phyloP scores from a whole-genome alignment of 2,797 vertebrate genomes.

The Echiichthys vipera region DNA sequence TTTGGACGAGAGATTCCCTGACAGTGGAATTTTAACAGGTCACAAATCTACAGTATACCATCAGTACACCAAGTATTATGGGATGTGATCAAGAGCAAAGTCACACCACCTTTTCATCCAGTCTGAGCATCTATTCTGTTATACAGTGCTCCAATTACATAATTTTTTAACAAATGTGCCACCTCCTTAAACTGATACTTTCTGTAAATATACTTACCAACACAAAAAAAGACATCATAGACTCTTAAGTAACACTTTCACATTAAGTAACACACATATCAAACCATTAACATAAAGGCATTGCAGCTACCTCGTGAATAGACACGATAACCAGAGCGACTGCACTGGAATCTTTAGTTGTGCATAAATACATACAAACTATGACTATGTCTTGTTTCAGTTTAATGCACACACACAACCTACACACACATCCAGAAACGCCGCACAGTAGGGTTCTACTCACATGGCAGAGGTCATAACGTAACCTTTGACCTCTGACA shows the following conservation, averaged over 20 bases:
- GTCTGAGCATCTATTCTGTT: background rate
- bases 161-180: no score
- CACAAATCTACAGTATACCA: background rate
- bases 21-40: background rate
- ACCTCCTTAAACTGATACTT: no score
- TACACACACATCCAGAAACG: conserved; percentile 38
- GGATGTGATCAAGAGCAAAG: background rate
- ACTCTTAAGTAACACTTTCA: background rate
- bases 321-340: conserved; percentile 37
- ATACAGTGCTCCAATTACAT: no score
- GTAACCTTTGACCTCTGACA: conserved; percentile 74
- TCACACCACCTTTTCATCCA: background rate
- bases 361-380: conserved; percentile 52
- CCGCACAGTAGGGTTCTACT: conserved; percentile 70
- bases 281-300: conserved; percentile 3
- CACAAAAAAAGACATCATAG: background rate
- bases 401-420: conserved; percentile 4
- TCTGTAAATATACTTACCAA: background rate
- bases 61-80: background rate
- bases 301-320: conserved; percentile 26
- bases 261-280: background rate
- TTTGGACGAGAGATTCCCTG: conserved; percentile 8
- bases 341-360: conserved; percentile 44
- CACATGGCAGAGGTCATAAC: conserved; percentile 63
- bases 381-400: conserved; percentile 31